Conservation (phyloP, 1,140 invertebrate genomes). For the Formica exsecta region DNA sequence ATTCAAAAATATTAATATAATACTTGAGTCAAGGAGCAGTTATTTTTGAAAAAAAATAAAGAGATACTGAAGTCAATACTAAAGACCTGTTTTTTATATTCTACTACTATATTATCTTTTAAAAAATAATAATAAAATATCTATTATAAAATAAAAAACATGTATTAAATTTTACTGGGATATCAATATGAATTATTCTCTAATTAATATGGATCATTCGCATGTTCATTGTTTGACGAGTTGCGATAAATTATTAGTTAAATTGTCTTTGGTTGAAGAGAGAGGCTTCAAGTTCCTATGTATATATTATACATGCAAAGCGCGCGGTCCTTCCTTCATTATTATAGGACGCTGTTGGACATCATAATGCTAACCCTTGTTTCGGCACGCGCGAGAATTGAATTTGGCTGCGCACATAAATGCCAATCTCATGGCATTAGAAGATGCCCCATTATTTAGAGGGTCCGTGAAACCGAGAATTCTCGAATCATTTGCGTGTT, state of each 20-base stretch:
- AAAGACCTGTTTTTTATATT: background rate
- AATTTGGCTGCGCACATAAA: conserved; percentile 38
- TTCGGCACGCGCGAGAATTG: conserved; percentile 36
- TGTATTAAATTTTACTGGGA: background rate
- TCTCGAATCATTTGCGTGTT: background rate
- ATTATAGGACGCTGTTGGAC: background rate
- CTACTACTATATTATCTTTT: no score
- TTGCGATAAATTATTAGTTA: conserved; percentile 65
- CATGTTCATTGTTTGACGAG: conserved; percentile 54
- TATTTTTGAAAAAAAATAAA: no score
- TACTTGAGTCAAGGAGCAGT: no score
- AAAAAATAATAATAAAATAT: conserved; percentile 2
- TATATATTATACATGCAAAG: conserved; percentile 36
- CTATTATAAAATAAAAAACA: background rate
- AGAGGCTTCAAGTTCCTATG: conserved; percentile 19
- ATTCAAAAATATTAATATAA: no score
- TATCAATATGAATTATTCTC: conserved; percentile 27
- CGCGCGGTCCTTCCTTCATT: conserved; percentile 31
- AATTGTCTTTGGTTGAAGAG: background rate
- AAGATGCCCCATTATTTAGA: conserved; percentile 15
- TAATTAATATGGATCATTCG: conserved; percentile 59
- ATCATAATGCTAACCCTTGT: background rate
- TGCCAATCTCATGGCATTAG: conserved; percentile 39
- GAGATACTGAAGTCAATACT: no score
- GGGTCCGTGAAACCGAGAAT: background rate